Percentiles rank a stretch among this genome's conserved stretches.
These are phyloP conservation scores for Heteromyza rotundicornis DNA, from an alignment of 2,888 invertebrate species.

Conservation along the genomic window DNA sequence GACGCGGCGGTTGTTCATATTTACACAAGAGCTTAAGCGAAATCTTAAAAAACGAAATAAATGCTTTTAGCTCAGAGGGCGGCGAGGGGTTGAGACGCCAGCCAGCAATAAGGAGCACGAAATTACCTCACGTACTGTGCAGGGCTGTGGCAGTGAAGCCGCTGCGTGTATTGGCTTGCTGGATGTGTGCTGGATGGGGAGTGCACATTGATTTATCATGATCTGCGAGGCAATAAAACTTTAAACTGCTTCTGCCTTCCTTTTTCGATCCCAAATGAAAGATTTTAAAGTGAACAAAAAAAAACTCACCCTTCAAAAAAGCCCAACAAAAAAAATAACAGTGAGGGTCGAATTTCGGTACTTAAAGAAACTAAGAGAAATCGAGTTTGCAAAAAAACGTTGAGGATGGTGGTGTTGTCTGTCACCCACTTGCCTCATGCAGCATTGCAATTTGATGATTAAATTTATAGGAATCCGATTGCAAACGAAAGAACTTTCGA, in stretches of 20 bases:
- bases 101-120: constrained; percentile 33
- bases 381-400: not conserved
- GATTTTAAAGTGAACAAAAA: not conserved
- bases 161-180: constrained; percentile 41
- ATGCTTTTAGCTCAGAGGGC: constrained; percentile 28
- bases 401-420: too few species aligned
- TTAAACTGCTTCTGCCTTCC: constrained; percentile 36
- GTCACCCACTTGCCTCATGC: not conserved
- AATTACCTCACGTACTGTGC: constrained; percentile 60
- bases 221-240: constrained; percentile 46
- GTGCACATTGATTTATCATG: constrained; percentile 58
- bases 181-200: not conserved
- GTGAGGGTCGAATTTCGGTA: not conserved
- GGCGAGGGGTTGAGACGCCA: constrained; percentile 19
- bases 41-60: constrained; percentile 47
- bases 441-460: constrained; percentile 10
- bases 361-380: not conserved
- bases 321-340: not conserved
- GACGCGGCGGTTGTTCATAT: constrained; percentile 43
- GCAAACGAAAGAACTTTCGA: too few species aligned
- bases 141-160: constrained; percentile 36
- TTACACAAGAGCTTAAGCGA: constrained; percentile 57
- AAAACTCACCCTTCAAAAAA: not conserved
- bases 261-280: not conserved
- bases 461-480: constrained; percentile 16